A percentile compares a stretch with the other conserved stretches of the same genome.
Conservation (phyloP, 1,140 invertebrate species). For the Listronotus bonariensis region DNA sequence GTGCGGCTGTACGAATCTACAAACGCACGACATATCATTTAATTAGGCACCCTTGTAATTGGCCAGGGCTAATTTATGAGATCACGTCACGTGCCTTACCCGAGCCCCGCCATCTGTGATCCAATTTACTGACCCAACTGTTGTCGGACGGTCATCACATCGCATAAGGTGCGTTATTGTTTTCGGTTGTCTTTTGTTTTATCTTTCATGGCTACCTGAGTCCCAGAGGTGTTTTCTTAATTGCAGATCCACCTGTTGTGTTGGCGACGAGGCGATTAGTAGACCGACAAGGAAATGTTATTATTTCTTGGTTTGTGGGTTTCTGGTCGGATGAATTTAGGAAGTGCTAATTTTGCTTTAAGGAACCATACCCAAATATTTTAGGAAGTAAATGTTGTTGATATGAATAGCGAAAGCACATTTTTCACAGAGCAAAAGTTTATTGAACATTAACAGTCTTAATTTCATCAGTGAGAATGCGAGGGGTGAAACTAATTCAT, state of each 20-base stretch:
- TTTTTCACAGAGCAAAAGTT: too few relatives aligned
- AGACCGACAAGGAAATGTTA: slow-evolving; percentile 4
- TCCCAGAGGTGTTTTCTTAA: slow-evolving; percentile 31
- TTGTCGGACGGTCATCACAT: slow-evolving; percentile 35
- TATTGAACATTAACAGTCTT: too few relatives aligned
- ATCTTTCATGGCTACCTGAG: slow-evolving; percentile 14
- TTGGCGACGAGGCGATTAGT: slow-evolving; percentile 3
- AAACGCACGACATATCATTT: slow-evolving; percentile 44
- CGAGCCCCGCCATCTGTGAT: slow-evolving; percentile 47
- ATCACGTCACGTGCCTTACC: slow-evolving; percentile 49
- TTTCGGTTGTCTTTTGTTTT: slow-evolving; percentile 37
- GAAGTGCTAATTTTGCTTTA: slow-evolving; percentile 3
- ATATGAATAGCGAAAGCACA: too few relatives aligned
- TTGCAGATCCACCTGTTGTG: slow-evolving; percentile 27
- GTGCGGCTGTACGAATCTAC: slow-evolving; percentile 13
- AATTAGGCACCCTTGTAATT: slow-evolving; percentile 48
- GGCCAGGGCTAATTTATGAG: slow-evolving; percentile 47
- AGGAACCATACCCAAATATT: too few relatives aligned
- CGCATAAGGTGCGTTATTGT: slow-evolving; percentile 42
- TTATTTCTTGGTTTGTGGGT: slow-evolving; percentile 1
- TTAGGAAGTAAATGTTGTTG: too few relatives aligned
- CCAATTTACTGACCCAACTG: slow-evolving; percentile 46
- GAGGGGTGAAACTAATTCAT: too few relatives aligned
- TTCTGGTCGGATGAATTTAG: not conserved
- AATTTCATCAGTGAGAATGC: too few relatives aligned